Evolutionary conservation across 2,888 invertebrate genomes (phyloP).

Genomic region (Odontomyia ornata): DNA sequence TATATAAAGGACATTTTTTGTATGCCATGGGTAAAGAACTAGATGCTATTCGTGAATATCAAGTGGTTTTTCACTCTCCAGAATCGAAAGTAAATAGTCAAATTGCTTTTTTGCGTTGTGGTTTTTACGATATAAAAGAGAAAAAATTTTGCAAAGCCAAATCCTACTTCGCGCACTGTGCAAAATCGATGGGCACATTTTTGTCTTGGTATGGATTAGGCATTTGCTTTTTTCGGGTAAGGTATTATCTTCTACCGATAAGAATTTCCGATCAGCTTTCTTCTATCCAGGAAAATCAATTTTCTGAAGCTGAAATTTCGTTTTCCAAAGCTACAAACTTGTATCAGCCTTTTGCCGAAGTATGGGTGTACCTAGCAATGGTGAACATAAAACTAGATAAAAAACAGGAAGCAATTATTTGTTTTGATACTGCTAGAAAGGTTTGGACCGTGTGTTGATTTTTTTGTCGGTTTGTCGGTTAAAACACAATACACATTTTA

Average conservation of each 20-base stretch:
- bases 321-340: slow-evolving; percentile 44
- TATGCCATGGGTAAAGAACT: slow-evolving; percentile 13
- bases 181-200: slow-evolving; percentile 32
- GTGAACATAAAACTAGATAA: slow-evolving; percentile 39
- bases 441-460: slow-evolving; percentile 9
- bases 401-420: slow-evolving; percentile 14
- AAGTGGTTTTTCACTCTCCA: slow-evolving; percentile 41
- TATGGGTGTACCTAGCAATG: slow-evolving; percentile 44
- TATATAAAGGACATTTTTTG: slow-evolving; percentile 36
- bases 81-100: slow-evolving; percentile 34
- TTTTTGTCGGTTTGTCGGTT: neutral
- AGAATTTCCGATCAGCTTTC: neutral
- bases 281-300: slow-evolving; percentile 11
- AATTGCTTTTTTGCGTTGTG: slow-evolving; percentile 41
- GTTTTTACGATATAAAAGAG: slow-evolving; percentile 34
- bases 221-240: slow-evolving; percentile 45
- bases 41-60: slow-evolving; percentile 40
- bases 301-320: slow-evolving; percentile 40
- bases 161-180: slow-evolving; percentile 43
- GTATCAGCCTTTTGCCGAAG: slow-evolving; percentile 14
- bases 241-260: neutral
- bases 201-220: slow-evolving; percentile 48
- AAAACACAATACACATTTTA: neutral
- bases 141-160: slow-evolving; percentile 39
- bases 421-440: slow-evolving; percentile 38